A percentile compares a stretch with the other conserved stretches of the same genome.
These are phyloP conservation scores for Andrena bucephala DNA, from an alignment of 2,888 invertebrate species.

Conservation along the genomic window DNA sequence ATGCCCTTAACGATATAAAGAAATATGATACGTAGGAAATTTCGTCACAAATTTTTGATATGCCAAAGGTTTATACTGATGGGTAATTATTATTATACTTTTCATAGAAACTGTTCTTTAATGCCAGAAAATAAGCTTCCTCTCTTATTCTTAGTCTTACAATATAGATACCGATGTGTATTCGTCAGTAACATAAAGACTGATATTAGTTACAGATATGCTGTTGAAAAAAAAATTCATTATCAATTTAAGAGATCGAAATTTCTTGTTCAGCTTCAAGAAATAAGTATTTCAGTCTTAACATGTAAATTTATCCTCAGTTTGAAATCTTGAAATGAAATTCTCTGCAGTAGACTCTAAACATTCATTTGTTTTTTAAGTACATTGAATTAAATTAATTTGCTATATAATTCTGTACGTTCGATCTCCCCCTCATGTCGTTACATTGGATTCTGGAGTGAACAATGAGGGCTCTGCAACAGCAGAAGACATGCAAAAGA, in stretches of 20 bases:
- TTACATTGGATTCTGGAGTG: too few relatives aligned
- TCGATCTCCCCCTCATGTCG: background rate
- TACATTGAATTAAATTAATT: background rate
- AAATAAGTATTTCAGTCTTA: background rate
- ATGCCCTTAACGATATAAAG: background rate
- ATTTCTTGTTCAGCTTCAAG: background rate
- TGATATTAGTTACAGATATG: background rate
- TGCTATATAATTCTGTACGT: background rate
- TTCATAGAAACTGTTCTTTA: slow-evolving; percentile 10
- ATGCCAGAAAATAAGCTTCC: slow-evolving; percentile 9
- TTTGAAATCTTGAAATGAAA: slow-evolving; percentile 12
- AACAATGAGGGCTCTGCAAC: too few relatives aligned
- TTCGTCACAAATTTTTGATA: slow-evolving; percentile 38
- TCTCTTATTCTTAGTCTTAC: background rate
- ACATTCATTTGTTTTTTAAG: background rate
- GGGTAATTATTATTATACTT: slow-evolving; percentile 20
- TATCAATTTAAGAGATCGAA: background rate
- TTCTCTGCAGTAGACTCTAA: background rate
- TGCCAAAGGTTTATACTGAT: slow-evolving; percentile 25
- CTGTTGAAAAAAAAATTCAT: slow-evolving; percentile 1
- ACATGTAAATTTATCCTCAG: background rate
- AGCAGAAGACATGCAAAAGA: too few relatives aligned
- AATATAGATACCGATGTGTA: background rate
- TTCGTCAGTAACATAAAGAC: background rate
- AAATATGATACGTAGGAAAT: background rate